Base-by-base conservation (phyloP, 1,140 invertebrate species). In the Gonatopus flavifemur region DNA sequence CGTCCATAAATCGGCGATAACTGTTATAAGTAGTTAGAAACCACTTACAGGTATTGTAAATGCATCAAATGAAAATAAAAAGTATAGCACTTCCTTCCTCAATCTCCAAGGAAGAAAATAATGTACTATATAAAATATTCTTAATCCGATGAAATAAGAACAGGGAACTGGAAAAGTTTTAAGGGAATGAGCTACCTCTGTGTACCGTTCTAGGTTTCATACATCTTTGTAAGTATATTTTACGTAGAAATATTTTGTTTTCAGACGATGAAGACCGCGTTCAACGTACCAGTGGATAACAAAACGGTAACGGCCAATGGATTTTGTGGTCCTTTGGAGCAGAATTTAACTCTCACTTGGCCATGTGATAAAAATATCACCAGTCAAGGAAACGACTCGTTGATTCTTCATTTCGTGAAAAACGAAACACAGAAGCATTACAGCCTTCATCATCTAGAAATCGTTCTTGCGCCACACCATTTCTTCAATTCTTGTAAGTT, bases 291-390 rank as follows among this genome's bases (percentile, higher is more conserved):
- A 0, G 49, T 40, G 3, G 52, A 64, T 16, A 30, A 76, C 48
- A 75, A 73, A 19, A 62, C 61, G 0, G 71, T 67, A 0, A 58
- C 62, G 1, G 55, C 52, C 1, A 65, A 28, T 47, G 83, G 82
- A 37, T 70, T 22, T 36, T 84, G 82, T 64, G 69, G 69, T 25
- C 55, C 49, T 2, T 52, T 45, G 2, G 69, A 72, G 15, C 79
- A 84, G 59, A 72, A 63, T 49, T 52, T 84, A 6, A 70, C 38
- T 7, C 37, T 84, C n/a, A 55, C 55, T 42, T 84, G 82, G 81
- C 59, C 64, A 2, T 56, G 45, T 6, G 18, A 30, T 22, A 57
- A 39, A 21, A 49, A 49, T 13, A 10, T 25, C 8, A 47, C 21
- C 31, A 12, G 43, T 19, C 38, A 15, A 52, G 47, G 15, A 61